These are phyloP conservation scores for Drosophila heteroneura DNA, from an alignment of 2,888 invertebrate genomes.

Conservation along the genomic window DNA sequence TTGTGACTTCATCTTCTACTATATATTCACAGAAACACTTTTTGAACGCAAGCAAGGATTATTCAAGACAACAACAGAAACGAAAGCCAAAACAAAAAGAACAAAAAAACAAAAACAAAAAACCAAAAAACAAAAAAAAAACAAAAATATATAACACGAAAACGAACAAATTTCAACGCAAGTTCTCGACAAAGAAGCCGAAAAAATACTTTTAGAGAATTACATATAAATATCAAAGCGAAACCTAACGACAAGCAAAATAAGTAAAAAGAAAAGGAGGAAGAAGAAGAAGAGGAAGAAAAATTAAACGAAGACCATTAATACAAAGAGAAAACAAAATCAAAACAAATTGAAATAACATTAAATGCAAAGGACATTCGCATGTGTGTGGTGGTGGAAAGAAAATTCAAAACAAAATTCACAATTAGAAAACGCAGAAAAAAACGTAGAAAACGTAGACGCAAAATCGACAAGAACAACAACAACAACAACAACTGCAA, in stretches of 20 bases:
- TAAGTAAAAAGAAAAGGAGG: constrained; percentile 31
- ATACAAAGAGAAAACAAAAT: constrained; percentile 42
- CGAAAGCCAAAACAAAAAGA: constrained; percentile 43
- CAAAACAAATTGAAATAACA: constrained; percentile 74
- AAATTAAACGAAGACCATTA: constrained; percentile 36
- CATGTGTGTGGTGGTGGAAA: constrained; percentile 85
- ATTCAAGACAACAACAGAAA: constrained; percentile 64
- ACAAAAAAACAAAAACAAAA: constrained; percentile 40
- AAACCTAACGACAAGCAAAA: constrained; percentile 42
- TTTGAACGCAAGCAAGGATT: constrained; percentile 83
- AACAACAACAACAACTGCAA: constrained; percentile 40
- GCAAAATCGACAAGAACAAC: constrained; percentile 68
- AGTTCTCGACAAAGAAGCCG: constrained; percentile 53
- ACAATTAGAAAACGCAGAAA: constrained; percentile 84
- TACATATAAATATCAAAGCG: constrained; percentile 52
- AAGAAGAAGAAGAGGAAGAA: constrained; percentile 21
- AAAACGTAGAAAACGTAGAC: constrained; percentile 84
- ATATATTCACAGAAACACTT: constrained; percentile 83
- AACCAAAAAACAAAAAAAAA: constrained; percentile 37
- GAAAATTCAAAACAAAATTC: constrained; percentile 84
- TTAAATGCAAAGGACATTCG: constrained; percentile 85
- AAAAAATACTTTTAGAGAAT: constrained; percentile 70
- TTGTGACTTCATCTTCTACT: constrained; percentile 50
- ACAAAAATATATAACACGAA: constrained; percentile 40
- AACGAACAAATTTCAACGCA: constrained; percentile 53